Evolutionary conservation across 2,113 vertebrate species (phyloP).

Genomic region (Lepisosteus oculatus): DNA sequence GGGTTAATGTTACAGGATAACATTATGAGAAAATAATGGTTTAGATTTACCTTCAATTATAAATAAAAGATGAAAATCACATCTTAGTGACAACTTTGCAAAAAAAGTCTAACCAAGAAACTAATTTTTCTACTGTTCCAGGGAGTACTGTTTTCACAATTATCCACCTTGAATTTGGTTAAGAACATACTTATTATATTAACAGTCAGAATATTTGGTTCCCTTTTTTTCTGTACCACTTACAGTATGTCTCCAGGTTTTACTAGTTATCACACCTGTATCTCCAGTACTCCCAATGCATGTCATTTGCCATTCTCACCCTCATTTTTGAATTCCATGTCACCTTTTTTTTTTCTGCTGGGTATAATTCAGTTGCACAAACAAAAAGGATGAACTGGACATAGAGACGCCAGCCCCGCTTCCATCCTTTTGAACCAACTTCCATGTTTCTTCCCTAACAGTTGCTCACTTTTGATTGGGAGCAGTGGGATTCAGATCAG

Average conservation of each 20-base stretch:
- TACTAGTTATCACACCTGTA: too few relatives aligned
- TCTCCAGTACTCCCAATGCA: too few relatives aligned
- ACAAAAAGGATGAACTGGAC: too few relatives aligned
- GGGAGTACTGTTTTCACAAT: constrained; percentile 3
- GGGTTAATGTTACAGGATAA: constrained; percentile 8
- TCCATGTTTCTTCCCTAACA: too few relatives aligned
- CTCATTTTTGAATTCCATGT: too few relatives aligned
- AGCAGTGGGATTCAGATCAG: too few relatives aligned
- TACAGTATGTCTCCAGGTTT: not conserved
- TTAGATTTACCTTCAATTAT: constrained; percentile 8
- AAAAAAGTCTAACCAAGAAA: not conserved
- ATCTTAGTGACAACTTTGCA: constrained; percentile 16
- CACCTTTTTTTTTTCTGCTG: too few relatives aligned
- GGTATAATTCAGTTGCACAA: too few relatives aligned
- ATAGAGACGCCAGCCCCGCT: too few relatives aligned
- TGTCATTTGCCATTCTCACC: too few relatives aligned
- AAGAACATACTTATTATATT: constrained; percentile 4
- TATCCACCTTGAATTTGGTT: constrained; percentile 17
- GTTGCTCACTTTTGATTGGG: too few relatives aligned
- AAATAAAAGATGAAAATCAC: constrained; percentile 1
- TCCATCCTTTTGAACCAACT: too few relatives aligned
- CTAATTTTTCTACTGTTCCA: not conserved
- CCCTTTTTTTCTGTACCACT: not conserved
- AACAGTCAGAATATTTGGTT: constrained; percentile 20
- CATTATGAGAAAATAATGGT: not conserved